Percentiles rank a stretch among this genome's conserved stretches.
Conservation (phyloP, 2,797 vertebrate species). For the Yasuhikotakia modesta region DNA sequence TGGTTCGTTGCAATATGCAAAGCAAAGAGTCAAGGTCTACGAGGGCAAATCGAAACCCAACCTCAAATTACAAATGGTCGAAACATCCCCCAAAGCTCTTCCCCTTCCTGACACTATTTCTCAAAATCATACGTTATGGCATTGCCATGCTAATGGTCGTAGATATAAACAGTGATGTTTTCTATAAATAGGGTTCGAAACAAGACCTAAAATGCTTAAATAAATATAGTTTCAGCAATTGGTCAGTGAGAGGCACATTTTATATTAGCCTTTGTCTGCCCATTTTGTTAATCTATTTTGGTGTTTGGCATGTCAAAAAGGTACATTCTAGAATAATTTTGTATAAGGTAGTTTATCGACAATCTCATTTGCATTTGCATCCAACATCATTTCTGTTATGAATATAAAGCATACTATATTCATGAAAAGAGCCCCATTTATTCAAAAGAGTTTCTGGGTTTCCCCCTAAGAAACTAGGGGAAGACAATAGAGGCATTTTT, state of each 20-base stretch:
- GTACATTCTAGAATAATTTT: background rate
- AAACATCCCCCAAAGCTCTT: background rate
- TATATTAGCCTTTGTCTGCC: background rate
- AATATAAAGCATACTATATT: background rate
- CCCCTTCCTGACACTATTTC: background rate
- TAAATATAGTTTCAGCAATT: background rate
- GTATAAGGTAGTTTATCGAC: background rate
- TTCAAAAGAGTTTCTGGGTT: background rate
- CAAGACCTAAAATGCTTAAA: background rate
- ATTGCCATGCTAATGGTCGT: background rate
- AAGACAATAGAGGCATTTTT: background rate
- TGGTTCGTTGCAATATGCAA: slow-evolving; percentile 28
- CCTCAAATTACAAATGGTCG: slow-evolving; percentile 30
- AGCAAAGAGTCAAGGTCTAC: slow-evolving; percentile 32
- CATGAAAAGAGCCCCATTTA: background rate
- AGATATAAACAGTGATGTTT: background rate
- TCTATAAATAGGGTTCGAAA: background rate
- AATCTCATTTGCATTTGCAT: too few relatives aligned
- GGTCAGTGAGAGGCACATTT: background rate
- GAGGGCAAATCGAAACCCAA: slow-evolving; percentile 39
- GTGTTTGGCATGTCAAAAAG: background rate
- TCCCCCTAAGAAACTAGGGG: background rate
- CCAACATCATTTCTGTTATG: too few relatives aligned
- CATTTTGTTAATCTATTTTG: background rate
- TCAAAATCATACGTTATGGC: background rate